phyloP scores from a whole-genome alignment of 2,113 vertebrate species.

The Charina bottae region DNA sequence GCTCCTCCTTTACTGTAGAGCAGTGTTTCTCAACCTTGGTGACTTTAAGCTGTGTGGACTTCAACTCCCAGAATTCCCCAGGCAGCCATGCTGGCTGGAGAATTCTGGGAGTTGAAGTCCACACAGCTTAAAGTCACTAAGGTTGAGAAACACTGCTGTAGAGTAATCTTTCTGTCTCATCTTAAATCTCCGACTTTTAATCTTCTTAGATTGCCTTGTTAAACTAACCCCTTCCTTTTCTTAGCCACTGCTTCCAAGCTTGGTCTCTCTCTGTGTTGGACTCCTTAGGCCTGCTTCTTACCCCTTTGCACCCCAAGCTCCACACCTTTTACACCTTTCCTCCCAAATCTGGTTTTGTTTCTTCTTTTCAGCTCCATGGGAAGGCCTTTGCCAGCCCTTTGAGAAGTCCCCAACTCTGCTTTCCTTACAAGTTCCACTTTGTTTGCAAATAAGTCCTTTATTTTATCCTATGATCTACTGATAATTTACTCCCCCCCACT shows the following conservation, averaged over 20 bases:
- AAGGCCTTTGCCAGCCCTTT: background rate
- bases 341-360: background rate
- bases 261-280: background rate
- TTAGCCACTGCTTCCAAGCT: background rate
- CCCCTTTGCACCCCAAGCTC: background rate
- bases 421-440: background rate
- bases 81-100: too few relatives aligned
- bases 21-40: background rate
- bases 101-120: too few relatives aligned
- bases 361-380: background rate
- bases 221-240: background rate
- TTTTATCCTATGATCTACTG: background rate
- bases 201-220: background rate
- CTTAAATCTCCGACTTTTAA: background rate
- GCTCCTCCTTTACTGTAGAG: background rate
- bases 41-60: too few relatives aligned
- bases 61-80: too few relatives aligned
- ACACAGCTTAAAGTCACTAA: too few relatives aligned
- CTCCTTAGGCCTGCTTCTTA: background rate
- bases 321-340: background rate
- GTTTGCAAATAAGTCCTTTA: background rate
- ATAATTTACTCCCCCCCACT: background rate
- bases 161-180: background rate
- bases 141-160: background rate
- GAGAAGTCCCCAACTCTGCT: background rate